Base-by-base conservation (phyloP, 2,888 invertebrate genomes). In the Lordiphosa fenestrarum region DNA sequence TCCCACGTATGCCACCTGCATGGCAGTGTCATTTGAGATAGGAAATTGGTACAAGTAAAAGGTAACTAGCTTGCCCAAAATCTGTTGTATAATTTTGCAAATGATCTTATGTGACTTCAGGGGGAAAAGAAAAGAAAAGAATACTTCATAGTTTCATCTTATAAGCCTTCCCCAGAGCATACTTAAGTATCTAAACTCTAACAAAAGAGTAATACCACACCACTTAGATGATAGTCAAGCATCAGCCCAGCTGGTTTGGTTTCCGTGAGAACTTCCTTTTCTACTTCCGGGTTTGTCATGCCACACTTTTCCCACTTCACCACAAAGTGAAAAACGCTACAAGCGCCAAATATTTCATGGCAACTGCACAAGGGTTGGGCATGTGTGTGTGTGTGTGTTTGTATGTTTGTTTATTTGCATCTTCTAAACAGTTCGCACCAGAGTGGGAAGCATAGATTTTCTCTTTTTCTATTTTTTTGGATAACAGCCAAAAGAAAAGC, bases 301-400 rank as follows among this genome's bases (percentile, higher is more conserved):
- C 35, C 39, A 23, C 50, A 54, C 36, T 37, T 52, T 49, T 59
- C 53, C 55, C 53, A 54, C 49, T 60, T 23, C 44, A 68, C 61
- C 64, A 57, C 75, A 78, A 84, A 74, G 84, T 59, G 63, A 66
- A 77, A 83, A 85, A 55, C 66, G 69, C 81, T 66, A 61, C 85
- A 83, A 78, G 76, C 74, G 55, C 61, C 80, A 83, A 83, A 80
- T 80, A 80, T 83, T 75, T 69, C 57, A 83, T 69, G 73, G 75
- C 52, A 55, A 48, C 46, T 66, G 60, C 65, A 75, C 64, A 63
- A 25, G 10, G 38, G 39, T 35, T 46, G 40, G 35, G 36, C n/a
- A 37, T 30, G 51, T 23, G 50, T 15, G 19, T 53, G 48, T 41
- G 39, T 63, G 60, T 53, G 38, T 7, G 25, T 25, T 1, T 25